Evolutionary conservation across 2,797 vertebrate species (phyloP).

Genomic region (Malurus splendens): DNA sequence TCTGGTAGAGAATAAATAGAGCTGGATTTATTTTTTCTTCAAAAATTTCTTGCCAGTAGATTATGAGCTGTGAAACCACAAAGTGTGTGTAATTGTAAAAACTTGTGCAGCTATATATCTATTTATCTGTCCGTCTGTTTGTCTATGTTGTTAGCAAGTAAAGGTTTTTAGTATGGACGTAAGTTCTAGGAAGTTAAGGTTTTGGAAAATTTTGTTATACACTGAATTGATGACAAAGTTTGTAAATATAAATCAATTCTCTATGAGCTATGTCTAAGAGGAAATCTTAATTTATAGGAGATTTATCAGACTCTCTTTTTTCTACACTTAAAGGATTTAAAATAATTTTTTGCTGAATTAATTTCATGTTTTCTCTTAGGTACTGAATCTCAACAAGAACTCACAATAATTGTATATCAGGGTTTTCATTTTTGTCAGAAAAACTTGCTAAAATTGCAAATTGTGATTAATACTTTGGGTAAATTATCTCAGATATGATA

Average conservation of each 20-base stretch:
- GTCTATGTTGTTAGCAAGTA: neutral
- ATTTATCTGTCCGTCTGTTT: accelerated
- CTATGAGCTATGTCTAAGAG: neutral
- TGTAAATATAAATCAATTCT: neutral
- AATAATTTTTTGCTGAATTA: neutral
- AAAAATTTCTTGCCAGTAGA: neutral
- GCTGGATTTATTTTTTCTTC: neutral
- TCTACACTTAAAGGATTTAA: neutral
- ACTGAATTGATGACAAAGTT: neutral
- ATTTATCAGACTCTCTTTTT: neutral
- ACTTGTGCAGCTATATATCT: neutral
- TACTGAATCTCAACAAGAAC: neutral
- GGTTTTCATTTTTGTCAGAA: neutral
- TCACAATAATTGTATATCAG: neutral
- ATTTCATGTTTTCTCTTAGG: neutral
- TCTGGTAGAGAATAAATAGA: neutral
- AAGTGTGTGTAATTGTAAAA: neutral
- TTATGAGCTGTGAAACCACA: neutral
- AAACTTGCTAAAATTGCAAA: neutral
- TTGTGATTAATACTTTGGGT: neutral
- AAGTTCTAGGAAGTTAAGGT: neutral
- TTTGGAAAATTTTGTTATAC: neutral
- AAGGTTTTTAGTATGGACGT: neutral
- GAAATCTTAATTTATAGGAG: neutral
- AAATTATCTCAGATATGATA: neutral